Conservation (phyloP, 2,797 vertebrate genomes). For the Tapirus indicus region DNA sequence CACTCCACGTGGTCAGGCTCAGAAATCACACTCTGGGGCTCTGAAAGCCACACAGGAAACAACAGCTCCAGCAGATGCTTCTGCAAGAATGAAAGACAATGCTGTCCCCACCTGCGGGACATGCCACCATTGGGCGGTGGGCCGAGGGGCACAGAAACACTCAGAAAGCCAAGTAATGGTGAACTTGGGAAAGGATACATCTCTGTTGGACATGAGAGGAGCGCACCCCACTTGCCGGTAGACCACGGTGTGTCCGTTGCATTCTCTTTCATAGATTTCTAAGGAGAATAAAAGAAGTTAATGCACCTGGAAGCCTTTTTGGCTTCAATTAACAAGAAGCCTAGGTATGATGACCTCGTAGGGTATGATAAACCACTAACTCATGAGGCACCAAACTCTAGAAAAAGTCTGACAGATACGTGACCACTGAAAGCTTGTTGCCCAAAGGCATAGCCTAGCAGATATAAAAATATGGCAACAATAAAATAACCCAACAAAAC, state of each 20-base stretch:
- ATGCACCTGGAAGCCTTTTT: not conserved
- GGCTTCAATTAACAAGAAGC: not conserved
- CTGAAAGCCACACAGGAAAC: not conserved
- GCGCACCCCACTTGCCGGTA: conserved; percentile 98
- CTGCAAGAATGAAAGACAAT: not conserved
- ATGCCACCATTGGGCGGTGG: rapidly evolving
- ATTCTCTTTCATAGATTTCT: conserved; percentile 92
- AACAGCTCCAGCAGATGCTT: not conserved
- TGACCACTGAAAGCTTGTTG: not conserved
- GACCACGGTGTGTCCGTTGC: conserved; percentile 88
- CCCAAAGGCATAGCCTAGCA: not conserved
- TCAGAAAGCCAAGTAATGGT: not conserved
- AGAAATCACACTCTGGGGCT: not conserved
- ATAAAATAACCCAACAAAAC: not conserved
- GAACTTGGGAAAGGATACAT: conserved; percentile 94
- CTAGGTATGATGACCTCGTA: not conserved
- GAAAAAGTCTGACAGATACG: not conserved
- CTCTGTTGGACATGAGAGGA: conserved; percentile 94
- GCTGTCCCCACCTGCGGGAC: too few species aligned
- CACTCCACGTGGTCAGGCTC: rapidly evolving
- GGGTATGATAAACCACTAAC: not conserved
- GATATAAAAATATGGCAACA: not conserved
- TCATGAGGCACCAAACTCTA: not conserved
- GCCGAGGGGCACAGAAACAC: not conserved
- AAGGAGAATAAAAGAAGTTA: conserved; percentile 63